Evolutionary conservation across 2,797 vertebrate species (phyloP), one percentile per base, ranked within the genome.

Genomic region (Luscinia megarhynchos): DNA sequence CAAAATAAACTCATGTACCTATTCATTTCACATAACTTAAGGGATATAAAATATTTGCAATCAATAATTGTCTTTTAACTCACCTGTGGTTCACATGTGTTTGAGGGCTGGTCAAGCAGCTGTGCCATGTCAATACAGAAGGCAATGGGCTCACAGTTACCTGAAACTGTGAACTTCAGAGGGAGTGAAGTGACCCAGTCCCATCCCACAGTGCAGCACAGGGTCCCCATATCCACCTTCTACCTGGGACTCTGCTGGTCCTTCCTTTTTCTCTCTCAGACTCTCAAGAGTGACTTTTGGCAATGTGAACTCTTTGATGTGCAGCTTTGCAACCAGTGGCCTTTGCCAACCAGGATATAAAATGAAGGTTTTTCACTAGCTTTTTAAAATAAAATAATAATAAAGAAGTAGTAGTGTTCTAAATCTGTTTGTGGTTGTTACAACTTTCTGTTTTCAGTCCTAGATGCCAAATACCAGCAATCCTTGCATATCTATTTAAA

Each of bases 81-180:
- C 45, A 23, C 53, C 36, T 32, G 68, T 26, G 40, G 17, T 3
- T 85, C 73, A 18, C 17, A 26, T 7, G 48, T 36, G 29, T 54
- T 38, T 45, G 67, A 40, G 63, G 7, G 46, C 8, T 78, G 63
- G 24, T 34, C 55, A 18, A 7, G 63, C 72, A 59, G 38, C 38
- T 30, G 0, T 66, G 50, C 64, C 66, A 17, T 27, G 29, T 8
- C 34, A 46, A 6, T n/a, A 6, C 0, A 9, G 19, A 64, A 53
- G 32, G 41, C 62, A 67, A 10, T 1, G 20, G 40, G 40, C 62
- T 61, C 46, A 3, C 21, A 57, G 15, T 24, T 21, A 17, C 32
- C 20, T n/a, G 11, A 3, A 67, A 7, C 34, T 57, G 24, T 1
- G 19, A 29, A 2, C 30, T 36, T 43, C 4, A 8, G 59, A 54